A percentile compares a stretch with the other conserved stretches of the same genome.
Evolutionary conservation across 2,888 invertebrate genomes (phyloP).

Genomic region (Limenitis camilla): DNA sequence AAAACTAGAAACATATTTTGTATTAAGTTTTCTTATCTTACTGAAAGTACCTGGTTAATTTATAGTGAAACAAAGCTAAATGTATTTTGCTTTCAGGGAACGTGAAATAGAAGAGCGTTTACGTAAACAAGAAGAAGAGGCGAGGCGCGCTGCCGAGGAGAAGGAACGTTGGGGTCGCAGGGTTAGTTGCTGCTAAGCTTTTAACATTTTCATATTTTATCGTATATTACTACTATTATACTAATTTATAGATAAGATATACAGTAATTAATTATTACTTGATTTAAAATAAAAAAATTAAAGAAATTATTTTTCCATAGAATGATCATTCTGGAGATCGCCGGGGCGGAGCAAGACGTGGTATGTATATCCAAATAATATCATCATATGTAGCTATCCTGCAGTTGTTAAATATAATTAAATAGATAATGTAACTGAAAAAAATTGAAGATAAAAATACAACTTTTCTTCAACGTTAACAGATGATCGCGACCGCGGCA

Average conservation of each 20-base stretch:
- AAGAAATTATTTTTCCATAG: slow-evolving; percentile 34
- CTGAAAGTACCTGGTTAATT: too few relatives aligned
- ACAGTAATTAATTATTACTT: neutral
- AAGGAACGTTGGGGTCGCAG: slow-evolving; percentile 64
- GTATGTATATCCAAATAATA: slow-evolving; percentile 34
- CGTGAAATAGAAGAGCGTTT: slow-evolving; percentile 93
- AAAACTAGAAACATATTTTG: too few relatives aligned
- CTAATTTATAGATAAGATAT: too few relatives aligned
- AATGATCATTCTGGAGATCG: slow-evolving; percentile 65
- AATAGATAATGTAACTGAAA: neutral
- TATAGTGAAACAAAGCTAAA: too few relatives aligned
- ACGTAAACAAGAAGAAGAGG: slow-evolving; percentile 74
- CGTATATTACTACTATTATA: too few relatives aligned
- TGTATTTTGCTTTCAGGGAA: slow-evolving; percentile 62
- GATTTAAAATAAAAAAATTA: neutral
- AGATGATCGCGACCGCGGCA: slow-evolving; percentile 51
- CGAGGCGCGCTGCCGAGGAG: slow-evolving; percentile 52
- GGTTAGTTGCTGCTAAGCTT: slow-evolving; percentile 29
- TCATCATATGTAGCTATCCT: neutral
- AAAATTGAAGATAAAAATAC: neutral
- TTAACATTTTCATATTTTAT: neutral
- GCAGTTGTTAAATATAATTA: neutral
- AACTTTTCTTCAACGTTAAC: slow-evolving; percentile 11
- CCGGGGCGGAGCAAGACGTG: slow-evolving; percentile 55
- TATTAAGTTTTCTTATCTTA: too few relatives aligned